Evolutionary conservation across 1,140 invertebrate genomes (phyloP), one percentile per base, ranked within the genome.

Genomic region (Drosophila ambigua): DNA sequence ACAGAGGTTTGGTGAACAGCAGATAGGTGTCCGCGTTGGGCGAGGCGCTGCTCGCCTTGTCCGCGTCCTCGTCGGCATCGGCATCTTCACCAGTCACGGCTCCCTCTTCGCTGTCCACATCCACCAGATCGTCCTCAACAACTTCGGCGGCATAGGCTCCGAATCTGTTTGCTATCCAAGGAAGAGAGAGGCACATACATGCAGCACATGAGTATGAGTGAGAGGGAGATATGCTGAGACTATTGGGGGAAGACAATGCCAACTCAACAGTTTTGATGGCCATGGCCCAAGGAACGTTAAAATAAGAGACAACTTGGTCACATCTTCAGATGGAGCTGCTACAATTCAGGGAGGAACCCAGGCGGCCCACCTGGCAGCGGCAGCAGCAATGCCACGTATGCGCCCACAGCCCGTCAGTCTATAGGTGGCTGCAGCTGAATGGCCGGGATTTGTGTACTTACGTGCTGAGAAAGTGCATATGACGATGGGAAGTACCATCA

Each of bases 11-110:
- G 4, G 96, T 98, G 91, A 99, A 99, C 44, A 99, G 93, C 82
- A 99, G 95, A 20, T 95, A 96, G 0, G 98, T 97, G 82, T 98
- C 97, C 41, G 97, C 97, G 94, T 99, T 96, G 35, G 96, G 95
- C 0, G 98, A 98, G n/a, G 97, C 95, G 77, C 94, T 94, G 60
- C 93, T 94, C 13, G 69, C 74, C 16, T 60, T 54, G 71, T 93
- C 93, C n/a, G 94, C 93, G 53, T 97, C 97, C 63, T 95, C 95
- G 2, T 94, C 92, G 55, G 93, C 92, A 68, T 95, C 95, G 50
- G 94, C 94, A 75, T 95, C 94, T 66, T 95, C 94, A 43, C 94
- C 94, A 28, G 92, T 92, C 9, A 95, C 92, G 8, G 93, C 93
- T 15, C 94, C 94, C 45, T 93, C 94, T 90, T 96, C 96, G 44